Conservation (phyloP, 2,888 invertebrate genomes). For the Stenichneumon culpator region DNA sequence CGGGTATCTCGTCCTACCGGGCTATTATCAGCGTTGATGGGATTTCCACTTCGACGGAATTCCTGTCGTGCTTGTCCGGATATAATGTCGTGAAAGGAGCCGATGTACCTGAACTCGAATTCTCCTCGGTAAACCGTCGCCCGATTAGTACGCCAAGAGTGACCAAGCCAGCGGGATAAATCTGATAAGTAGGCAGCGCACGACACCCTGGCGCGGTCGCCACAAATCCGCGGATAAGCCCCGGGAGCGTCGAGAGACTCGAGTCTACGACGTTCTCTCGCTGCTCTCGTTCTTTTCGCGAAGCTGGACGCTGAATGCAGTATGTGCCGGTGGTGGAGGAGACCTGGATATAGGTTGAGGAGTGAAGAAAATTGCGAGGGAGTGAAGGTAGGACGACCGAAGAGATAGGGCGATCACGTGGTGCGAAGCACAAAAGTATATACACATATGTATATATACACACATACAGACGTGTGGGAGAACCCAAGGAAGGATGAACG, state of each 20-base stretch:
- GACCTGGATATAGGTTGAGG: constrained; percentile 58
- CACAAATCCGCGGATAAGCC: constrained; percentile 84
- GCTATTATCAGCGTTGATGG: constrained; percentile 59
- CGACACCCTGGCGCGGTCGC: constrained; percentile 80
- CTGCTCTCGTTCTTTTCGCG: constrained; percentile 57
- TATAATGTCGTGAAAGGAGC: constrained; percentile 19
- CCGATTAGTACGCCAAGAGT: constrained; percentile 69
- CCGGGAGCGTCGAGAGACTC: constrained; percentile 70
- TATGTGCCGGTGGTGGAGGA: constrained; percentile 67
- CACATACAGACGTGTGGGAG: constrained; percentile 55
- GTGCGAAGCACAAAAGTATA: not conserved
- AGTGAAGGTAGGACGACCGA: constrained; percentile 30
- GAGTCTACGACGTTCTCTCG: constrained; percentile 68
- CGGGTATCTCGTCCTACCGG: not conserved
- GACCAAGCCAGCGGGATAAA: constrained; percentile 78
- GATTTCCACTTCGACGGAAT: constrained; percentile 62
- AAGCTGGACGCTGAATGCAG: constrained; percentile 78
- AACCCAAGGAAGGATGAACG: constrained; percentile 76
- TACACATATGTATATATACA: not conserved
- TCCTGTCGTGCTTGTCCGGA: constrained; percentile 28
- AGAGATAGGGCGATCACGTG: constrained; percentile 19
- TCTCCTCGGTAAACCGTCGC: constrained; percentile 52
- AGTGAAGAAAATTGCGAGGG: constrained; percentile 49
- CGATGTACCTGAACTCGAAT: constrained; percentile 54
- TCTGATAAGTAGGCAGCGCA: constrained; percentile 84